Evolutionary conservation across 2,797 vertebrate genomes (phyloP), one percentile per base, ranked within the genome.

Genomic region (Merluccius polli): DNA sequence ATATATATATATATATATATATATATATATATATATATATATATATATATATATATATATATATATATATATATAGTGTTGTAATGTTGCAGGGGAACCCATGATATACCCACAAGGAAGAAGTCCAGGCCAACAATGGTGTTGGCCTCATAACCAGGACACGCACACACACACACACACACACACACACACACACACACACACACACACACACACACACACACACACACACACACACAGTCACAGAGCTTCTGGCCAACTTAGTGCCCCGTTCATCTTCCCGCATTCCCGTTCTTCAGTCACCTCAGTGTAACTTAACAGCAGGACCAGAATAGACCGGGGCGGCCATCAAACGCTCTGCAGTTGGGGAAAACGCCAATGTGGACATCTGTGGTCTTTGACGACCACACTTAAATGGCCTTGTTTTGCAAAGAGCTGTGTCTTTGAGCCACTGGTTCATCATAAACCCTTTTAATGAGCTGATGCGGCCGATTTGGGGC

Each of bases 111-210:
- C 36, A 38, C 36, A 5, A 52, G 16, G 44, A 52, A 13, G 41
- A 44, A 44, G 12, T 44, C 41, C 21, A 52, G 18, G 15, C 12
- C 48, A 52, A n/a, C 48, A 52, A 21, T 5, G 21, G 5, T 52
- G 48, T 52, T 52, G 48, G 48, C 48, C 21, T 52, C 48, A 52
- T 52, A 15, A 16, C 4, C 41, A 44, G 41, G 41, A 52, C 4
- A 80, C 79, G 10, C 36, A 38, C 36, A 38, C 36, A 38, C 36
- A 38, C 36, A 38, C 36, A 38, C 36, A 38, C 36, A 52, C 44
- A 52, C 33, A 48, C 36, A 38, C 36, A 38, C 36, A 12, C 36
- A 3, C 8, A 35, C 33, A 35, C 33, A 8, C 33, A 35, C 33
- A 35, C 33, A 35, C 33, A 35, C 33, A 35, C 33, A 35, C 33